phyloP scores from a whole-genome alignment of 1,140 invertebrate species.

The Calliopsis andreniformis region DNA sequence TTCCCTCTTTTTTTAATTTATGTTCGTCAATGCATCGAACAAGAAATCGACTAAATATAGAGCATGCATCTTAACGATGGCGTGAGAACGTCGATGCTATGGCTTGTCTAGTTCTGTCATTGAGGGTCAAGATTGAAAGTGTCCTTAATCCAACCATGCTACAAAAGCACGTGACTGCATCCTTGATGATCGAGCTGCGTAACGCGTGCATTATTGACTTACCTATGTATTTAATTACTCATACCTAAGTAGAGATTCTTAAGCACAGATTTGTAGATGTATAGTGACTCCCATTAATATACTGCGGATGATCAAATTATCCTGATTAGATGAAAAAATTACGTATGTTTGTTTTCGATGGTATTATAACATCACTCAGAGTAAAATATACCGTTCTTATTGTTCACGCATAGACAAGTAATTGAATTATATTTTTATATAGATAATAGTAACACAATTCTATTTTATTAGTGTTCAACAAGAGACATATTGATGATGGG shows the following conservation, averaged over 20 bases:
- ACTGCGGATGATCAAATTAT: too few species aligned
- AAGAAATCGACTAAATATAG: constrained; percentile 46
- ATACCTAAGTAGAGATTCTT: constrained; percentile 44
- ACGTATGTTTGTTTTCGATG: too few species aligned
- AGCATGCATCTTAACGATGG: constrained; percentile 18
- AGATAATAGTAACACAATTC: too few species aligned
- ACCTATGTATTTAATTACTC: constrained; percentile 74
- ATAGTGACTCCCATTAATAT: too few species aligned
- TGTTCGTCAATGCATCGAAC: neutral
- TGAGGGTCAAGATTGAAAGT: constrained; percentile 65
- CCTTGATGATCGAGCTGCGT: constrained; percentile 60
- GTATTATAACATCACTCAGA: too few species aligned
- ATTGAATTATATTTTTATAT: too few species aligned
- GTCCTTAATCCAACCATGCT: constrained; percentile 27
- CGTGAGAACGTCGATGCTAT: constrained; percentile 66
- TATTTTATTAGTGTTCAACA: too few species aligned
- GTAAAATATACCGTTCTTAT: too few species aligned
- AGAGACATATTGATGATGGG: too few species aligned
- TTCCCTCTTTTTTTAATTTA: constrained; percentile 25
- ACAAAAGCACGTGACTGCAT: constrained; percentile 48
- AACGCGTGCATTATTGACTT: constrained; percentile 48
- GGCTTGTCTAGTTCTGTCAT: constrained; percentile 53
- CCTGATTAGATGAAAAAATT: too few species aligned
- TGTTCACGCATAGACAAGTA: too few species aligned
- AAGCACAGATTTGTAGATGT: neutral